These are phyloP conservation scores for Himalopsyche phryganea DNA, from an alignment of 1,140 invertebrate species.

Conservation along the genomic window DNA sequence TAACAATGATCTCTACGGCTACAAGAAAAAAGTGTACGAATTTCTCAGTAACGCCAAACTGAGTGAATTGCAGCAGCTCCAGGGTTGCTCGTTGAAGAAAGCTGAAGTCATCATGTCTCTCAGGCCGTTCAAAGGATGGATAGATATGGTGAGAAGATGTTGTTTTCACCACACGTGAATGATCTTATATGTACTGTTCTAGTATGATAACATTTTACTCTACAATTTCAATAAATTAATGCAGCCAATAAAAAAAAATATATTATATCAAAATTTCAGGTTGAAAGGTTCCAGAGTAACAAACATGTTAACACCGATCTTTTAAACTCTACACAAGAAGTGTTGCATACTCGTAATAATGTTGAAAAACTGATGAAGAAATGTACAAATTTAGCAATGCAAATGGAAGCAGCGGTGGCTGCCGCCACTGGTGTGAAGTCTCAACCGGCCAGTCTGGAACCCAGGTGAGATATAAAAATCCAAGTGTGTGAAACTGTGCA, in stretches of 20 bases:
- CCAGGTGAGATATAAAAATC: too few species aligned
- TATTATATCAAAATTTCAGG: too few species aligned
- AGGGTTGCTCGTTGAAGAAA: constrained; percentile 70
- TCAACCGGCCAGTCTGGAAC: constrained; percentile 60
- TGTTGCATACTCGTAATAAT: constrained; percentile 66
- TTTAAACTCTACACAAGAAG: constrained; percentile 68
- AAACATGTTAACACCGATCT: constrained; percentile 67
- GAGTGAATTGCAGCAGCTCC: constrained; percentile 64
- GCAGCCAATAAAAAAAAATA: background rate
- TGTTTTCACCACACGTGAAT: too few species aligned
- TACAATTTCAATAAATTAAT: background rate
- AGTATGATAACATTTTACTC: background rate
- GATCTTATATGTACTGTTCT: background rate
- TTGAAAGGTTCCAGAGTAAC: constrained; percentile 65
- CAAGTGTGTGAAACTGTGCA: too few species aligned
- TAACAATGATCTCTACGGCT: constrained; percentile 61
- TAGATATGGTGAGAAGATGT: constrained; percentile 57
- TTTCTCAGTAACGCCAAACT: constrained; percentile 68
- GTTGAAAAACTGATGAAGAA: constrained; percentile 71
- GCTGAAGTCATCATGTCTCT: constrained; percentile 63
- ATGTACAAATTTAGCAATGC: constrained; percentile 66
- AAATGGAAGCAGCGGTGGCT: constrained; percentile 70
- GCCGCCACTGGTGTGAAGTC: constrained; percentile 63
- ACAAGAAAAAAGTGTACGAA: constrained; percentile 71
- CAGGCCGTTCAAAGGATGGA: constrained; percentile 70